Evolutionary conservation across 2,113 vertebrate genomes (phyloP).

Genomic region (Eurystomus gularis): DNA sequence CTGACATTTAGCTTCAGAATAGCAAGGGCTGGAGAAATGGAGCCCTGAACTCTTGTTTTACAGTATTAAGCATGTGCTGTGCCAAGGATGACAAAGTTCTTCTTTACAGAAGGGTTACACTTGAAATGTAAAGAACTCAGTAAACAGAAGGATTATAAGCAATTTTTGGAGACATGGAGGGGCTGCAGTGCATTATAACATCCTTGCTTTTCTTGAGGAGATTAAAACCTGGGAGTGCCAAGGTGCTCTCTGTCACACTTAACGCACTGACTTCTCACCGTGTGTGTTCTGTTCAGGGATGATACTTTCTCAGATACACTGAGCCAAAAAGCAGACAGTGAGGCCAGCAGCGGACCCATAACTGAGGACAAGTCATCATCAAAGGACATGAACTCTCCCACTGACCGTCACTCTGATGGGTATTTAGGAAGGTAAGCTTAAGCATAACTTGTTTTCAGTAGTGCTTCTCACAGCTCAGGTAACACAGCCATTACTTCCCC

Average conservation of each 20-base stretch:
- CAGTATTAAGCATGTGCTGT: background rate
- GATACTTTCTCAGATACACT: conserved; percentile 96
- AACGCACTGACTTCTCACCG: background rate
- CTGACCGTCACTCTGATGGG: conserved; percentile 85
- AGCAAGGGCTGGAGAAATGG: background rate
- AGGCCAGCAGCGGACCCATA: conserved; percentile 93
- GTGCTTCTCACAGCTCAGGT: background rate
- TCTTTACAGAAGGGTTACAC: background rate
- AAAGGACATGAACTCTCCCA: conserved; percentile 90
- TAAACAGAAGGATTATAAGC: background rate
- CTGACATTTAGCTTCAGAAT: background rate
- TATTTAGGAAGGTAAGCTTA: conserved; percentile 84
- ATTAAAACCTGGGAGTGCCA: background rate
- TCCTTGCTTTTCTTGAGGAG: background rate
- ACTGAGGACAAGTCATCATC: conserved; percentile 90
- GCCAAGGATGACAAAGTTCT: background rate
- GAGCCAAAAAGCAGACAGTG: conserved; percentile 97
- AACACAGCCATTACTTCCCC: background rate
- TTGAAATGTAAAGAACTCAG: background rate
- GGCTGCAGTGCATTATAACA: background rate
- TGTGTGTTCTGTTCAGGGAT: conserved; percentile 79
- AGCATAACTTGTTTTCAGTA: background rate
- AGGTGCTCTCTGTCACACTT: background rate
- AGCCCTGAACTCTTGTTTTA: background rate
- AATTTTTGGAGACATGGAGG: background rate